A percentile compares a stretch with the other conserved stretches of the same genome.
Conservation (phyloP, 2,888 invertebrate genomes). For the Polyommatus iphigenia region DNA sequence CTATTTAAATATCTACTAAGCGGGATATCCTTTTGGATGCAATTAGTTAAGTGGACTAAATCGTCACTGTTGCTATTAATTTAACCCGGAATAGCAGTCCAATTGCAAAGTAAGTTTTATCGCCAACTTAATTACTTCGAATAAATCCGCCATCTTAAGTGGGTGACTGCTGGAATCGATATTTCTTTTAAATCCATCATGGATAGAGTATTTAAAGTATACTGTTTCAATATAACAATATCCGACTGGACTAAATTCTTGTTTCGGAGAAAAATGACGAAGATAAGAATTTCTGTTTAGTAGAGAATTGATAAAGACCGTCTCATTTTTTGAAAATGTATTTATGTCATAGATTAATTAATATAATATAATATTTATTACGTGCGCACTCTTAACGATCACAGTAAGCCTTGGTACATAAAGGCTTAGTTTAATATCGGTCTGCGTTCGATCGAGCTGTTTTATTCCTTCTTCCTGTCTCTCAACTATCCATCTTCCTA, state of each 20-base stretch:
- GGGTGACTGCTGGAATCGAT: not conserved
- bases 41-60: constrained; percentile 19
- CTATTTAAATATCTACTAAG: constrained; percentile 17
- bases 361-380: too few species aligned
- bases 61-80: constrained; percentile 22
- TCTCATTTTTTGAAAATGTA: too few species aligned
- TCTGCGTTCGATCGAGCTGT: not conserved
- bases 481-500: not conserved
- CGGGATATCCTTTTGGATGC: constrained; percentile 17
- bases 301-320: too few species aligned
- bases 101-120: constrained; percentile 24
- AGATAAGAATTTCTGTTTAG: too few species aligned
- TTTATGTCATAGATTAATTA: too few species aligned
- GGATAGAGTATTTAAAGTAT: not conserved
- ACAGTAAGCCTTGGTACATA: not conserved
- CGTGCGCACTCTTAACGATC: not conserved
- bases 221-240: not conserved
- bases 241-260: not conserved
- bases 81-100: constrained; percentile 17
- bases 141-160: constrained; percentile 3
- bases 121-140: constrained; percentile 8
- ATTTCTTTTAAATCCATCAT: not conserved
- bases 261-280: not conserved
- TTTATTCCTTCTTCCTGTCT: not conserved
- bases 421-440: not conserved